Evolutionary conservation across 1,140 invertebrate genomes (phyloP), one percentile per base, ranked within the genome.

Genomic region (Coptotermes formosanus): DNA sequence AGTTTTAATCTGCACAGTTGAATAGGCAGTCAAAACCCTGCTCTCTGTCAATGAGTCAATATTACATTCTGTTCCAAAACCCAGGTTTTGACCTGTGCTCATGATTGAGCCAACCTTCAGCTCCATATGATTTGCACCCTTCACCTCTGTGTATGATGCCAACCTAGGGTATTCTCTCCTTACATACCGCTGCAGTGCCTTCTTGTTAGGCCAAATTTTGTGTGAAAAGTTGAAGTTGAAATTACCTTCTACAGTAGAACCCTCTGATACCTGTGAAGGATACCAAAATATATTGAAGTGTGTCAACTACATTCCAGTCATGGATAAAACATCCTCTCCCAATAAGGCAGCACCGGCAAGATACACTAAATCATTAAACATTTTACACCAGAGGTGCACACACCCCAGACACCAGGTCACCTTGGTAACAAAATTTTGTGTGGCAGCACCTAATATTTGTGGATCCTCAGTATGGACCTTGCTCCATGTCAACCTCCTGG

Each of bases 91-190:
- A 75, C 25, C n/a, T n/a, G 30, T 21, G 64, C 69, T 32, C 45
- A 48, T 25, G 43, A 82, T 38, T 45, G 81, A 83, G 59, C 86
- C 86, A 45, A 86, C 86, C 75, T 84, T 86, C 30, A 86, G 21
- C 8, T 69, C 59, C n/a, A 86, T 45, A 12, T 86, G 82, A 84
- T 86, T 86, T 48, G 86, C 86, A 75, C 82, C 82, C 32, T 86
- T 64, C 82, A 86, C 82, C 82, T 86, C 86, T 25, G 86, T 84
- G 55, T 84, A 86, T 19, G 86, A 86, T 23, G 86, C 82, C 21
- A 86, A 48, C 21, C 23, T 43, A 16, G 45, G 32, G 59, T 84
- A 86, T 14, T 64, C 45, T 12, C 64, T 84, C 38, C 38, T 45
- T 48, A 86, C 55, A 45, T 32, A 69, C 25, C 82, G 82, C 48